These are phyloP conservation scores for Dicerorhinus sumatrensis DNA, from an alignment of 2,113 vertebrate genomes.

Conservation along the genomic window DNA sequence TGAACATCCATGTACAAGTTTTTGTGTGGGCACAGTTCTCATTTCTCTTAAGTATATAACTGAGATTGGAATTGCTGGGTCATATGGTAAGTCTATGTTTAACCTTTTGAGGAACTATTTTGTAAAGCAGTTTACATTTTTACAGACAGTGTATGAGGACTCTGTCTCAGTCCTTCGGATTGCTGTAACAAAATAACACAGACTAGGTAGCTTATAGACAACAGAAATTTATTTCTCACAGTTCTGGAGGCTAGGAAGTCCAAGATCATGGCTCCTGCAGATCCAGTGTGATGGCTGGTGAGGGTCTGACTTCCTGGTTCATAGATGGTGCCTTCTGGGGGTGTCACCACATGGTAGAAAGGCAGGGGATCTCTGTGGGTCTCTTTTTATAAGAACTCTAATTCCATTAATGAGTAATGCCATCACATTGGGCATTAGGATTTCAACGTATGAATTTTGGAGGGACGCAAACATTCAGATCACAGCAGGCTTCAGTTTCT, in stretches of 20 bases:
- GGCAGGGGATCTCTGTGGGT: not conserved
- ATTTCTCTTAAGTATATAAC: not conserved
- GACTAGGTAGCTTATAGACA: not conserved
- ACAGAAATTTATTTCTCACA: not conserved
- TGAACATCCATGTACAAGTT: not conserved
- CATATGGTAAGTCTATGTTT: not conserved
- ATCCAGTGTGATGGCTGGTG: not conserved
- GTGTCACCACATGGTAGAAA: not conserved
- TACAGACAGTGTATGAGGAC: not conserved
- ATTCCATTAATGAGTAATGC: not conserved
- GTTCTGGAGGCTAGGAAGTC: not conserved
- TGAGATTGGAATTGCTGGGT: not conserved
- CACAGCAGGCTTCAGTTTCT: not conserved
- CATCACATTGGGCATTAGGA: not conserved
- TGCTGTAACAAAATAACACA: not conserved
- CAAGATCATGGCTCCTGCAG: not conserved
- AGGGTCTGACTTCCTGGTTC: not conserved
- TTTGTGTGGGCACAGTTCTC: not conserved
- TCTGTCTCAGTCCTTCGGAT: not conserved
- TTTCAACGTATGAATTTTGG: not conserved
- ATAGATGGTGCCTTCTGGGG: not conserved
- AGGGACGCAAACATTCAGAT: not conserved
- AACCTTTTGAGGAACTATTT: not conserved
- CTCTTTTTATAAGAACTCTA: not conserved
- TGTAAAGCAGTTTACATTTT: not conserved